Evolutionary conservation across 2,797 vertebrate species (phyloP).

Genomic region (Danio jaintianensis): DNA sequence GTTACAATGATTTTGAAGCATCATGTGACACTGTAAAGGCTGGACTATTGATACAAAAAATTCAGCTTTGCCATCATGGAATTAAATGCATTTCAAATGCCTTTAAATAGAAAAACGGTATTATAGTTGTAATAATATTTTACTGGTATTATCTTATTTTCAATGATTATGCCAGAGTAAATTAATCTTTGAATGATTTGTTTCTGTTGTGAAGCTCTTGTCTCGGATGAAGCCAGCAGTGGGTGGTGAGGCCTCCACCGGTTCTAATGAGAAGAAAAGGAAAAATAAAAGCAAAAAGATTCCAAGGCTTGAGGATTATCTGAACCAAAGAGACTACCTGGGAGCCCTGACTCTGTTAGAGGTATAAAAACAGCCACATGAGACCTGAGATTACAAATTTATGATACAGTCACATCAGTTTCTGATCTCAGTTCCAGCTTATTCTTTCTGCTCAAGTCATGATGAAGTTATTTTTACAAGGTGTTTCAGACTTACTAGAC

Average conservation of each 20-base stretch:
- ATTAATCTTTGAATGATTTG: no score
- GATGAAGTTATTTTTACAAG: no score
- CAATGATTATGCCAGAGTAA: no score
- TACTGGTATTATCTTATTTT: no score
- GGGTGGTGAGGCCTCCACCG: slow-evolving; percentile 73
- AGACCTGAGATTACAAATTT: no score
- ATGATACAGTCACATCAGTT: no score
- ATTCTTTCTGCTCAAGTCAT: no score
- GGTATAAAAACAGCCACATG: slow-evolving; percentile 71
- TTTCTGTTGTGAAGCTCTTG: slow-evolving; percentile 72
- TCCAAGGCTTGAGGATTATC: slow-evolving; percentile 87
- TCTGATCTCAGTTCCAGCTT: no score
- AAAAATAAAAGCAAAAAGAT: slow-evolving; percentile 86
- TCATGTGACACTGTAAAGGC: background rate
- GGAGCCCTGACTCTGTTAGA: slow-evolving; percentile 92
- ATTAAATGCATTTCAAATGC: background rate
- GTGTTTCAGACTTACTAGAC: no score
- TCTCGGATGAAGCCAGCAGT: slow-evolving; percentile 92
- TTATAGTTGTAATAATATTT: no score
- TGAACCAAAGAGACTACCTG: slow-evolving; percentile 90
- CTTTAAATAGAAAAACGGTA: background rate
- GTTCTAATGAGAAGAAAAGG: slow-evolving; percentile 81
- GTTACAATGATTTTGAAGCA: background rate
- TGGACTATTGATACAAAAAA: background rate
- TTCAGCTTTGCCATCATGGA: no score